A percentile compares a stretch with the other conserved stretches of the same genome.
These are phyloP conservation scores for Hetaerina titia DNA, from an alignment of 2,888 invertebrate genomes.

Conservation along the genomic window DNA sequence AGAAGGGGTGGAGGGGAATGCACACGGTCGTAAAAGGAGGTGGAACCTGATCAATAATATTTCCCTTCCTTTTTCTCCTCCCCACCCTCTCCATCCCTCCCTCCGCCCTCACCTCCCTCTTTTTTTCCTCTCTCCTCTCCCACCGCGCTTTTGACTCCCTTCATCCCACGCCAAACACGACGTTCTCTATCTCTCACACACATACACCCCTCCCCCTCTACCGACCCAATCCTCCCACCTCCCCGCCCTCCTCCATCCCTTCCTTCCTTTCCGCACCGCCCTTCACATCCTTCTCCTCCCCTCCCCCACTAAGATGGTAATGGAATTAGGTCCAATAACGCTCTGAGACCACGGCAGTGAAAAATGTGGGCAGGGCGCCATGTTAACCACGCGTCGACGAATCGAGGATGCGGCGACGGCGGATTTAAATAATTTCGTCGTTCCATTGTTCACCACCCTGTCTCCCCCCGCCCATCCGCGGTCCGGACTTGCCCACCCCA, in stretches of 20 bases:
- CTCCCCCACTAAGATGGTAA: conserved; percentile 39
- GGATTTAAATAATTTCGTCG: conserved; percentile 64
- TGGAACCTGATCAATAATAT: conserved; percentile 53
- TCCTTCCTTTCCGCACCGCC: neutral
- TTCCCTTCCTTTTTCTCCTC: neutral
- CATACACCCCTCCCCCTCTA: neutral
- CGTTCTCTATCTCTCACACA: neutral
- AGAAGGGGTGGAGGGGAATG: neutral
- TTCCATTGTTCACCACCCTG: neutral
- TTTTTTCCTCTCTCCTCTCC: neutral
- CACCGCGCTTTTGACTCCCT: neutral
- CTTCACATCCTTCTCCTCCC: neutral
- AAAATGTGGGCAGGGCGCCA: conserved; percentile 64
- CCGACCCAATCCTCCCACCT: neutral
- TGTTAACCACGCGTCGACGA: conserved; percentile 58
- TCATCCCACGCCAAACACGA: neutral
- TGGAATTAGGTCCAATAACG: conserved; percentile 66
- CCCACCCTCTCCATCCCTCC: neutral
- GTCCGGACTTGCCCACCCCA: neutral
- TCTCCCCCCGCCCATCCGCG: neutral
- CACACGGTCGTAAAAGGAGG: neutral
- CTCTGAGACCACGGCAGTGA: conserved; percentile 62
- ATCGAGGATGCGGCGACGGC: conserved; percentile 9
- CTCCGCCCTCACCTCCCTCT: neutral
- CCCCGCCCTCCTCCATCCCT: neutral